A percentile compares a stretch with the other conserved stretches of the same genome.
Evolutionary conservation across 2,797 vertebrate species (phyloP).

Genomic region (Ibycter americanus): DNA sequence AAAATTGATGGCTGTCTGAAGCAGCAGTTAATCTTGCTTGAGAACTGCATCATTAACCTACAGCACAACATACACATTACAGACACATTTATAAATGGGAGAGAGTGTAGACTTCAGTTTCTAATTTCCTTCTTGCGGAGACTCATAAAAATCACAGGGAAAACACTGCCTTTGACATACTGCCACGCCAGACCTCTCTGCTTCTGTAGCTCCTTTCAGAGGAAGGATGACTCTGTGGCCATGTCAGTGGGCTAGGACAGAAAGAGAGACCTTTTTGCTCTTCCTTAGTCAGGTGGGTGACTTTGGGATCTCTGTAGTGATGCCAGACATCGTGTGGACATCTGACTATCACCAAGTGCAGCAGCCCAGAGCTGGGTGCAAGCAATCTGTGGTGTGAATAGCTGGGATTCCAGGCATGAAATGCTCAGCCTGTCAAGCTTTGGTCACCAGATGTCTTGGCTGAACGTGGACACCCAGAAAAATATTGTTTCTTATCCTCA

Average conservation of each 20-base stretch:
- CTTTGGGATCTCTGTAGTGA: neutral
- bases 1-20: conserved; percentile 56
- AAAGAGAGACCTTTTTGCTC: neutral
- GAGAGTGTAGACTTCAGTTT: conserved; percentile 32
- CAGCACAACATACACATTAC: conserved; percentile 29
- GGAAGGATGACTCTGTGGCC: neutral
- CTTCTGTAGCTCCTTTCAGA: neutral
- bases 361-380: neutral
- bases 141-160: conserved; percentile 29
- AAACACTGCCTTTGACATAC: neutral
- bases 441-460: neutral
- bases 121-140: conserved; percentile 46
- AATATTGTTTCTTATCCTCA: neutral
- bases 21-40: conserved; percentile 55
- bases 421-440: neutral
- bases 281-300: neutral
- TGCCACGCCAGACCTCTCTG: neutral
- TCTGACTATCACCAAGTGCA: fast-evolving
- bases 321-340: neutral
- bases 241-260: neutral
- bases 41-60: conserved; percentile 63
- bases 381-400: neutral
- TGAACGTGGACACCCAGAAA: neutral
- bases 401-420: neutral
- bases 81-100: conserved; percentile 38